Percentiles rank a stretch among this genome's conserved stretches.
Evolutionary conservation across 35 echinoderm and acorn worm species (phyloP).

Genomic region (Ophiothrix spiculata): DNA sequence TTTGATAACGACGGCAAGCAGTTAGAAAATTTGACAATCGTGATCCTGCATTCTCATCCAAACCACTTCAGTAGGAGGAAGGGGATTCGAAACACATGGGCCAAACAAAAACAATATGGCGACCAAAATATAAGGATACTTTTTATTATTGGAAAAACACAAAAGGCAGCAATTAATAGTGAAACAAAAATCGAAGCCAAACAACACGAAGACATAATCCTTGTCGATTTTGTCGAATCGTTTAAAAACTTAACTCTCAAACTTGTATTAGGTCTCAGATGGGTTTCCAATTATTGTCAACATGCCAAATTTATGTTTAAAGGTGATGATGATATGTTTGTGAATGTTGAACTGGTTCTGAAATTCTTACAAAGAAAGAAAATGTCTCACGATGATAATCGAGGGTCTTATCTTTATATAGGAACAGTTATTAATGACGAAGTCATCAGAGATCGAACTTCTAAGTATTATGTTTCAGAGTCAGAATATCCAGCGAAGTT

Average conservation of each 20-base stretch:
- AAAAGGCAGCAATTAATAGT: not conserved
- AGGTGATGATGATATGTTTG: constrained; percentile 39
- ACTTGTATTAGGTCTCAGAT: constrained; percentile 17
- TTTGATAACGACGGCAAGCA: not conserved
- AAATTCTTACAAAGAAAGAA: not conserved
- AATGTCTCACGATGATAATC: constrained; percentile 1
- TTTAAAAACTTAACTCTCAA: constrained; percentile 37
- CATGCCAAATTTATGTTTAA: constrained; percentile 21
- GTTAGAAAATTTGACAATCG: not conserved
- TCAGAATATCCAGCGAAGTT: constrained; percentile 72
- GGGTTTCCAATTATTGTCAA: constrained; percentile 9
- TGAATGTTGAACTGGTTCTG: constrained; percentile 27
- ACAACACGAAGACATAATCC: constrained; percentile 20
- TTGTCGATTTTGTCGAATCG: not conserved
- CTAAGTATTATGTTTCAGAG: constrained; percentile 73
- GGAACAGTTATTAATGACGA: constrained; percentile 70
- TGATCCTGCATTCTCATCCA: not conserved
- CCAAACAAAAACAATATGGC: not conserved
- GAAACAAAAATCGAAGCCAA: not conserved
- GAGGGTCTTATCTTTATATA: constrained; percentile 61
- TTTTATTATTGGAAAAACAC: constrained; percentile 32
- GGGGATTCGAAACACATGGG: constrained; percentile 29
- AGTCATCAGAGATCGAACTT: constrained; percentile 43
- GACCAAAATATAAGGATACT: not conserved
- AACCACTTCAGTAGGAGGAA: not conserved